A percentile compares a stretch with the other conserved stretches of the same genome.
These are phyloP conservation scores for Bambusicola thoracicus DNA, from an alignment of 2,113 vertebrate genomes.

Conservation along the genomic window DNA sequence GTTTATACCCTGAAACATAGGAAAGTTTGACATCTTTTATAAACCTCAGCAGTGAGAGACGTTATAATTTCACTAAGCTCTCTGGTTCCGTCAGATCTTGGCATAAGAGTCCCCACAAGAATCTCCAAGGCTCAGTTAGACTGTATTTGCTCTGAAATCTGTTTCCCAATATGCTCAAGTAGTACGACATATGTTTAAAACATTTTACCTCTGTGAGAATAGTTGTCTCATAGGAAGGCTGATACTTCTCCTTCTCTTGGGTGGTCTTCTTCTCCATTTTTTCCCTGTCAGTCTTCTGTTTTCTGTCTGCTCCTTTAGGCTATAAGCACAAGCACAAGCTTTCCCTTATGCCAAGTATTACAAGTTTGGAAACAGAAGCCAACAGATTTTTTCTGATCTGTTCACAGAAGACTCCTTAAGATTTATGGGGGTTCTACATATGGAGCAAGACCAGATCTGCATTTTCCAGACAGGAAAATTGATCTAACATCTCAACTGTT, in stretches of 20 bases:
- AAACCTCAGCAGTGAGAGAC: background rate
- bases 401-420: constrained; percentile 20
- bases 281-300: constrained; percentile 94
- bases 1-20: background rate
- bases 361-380: constrained; percentile 7
- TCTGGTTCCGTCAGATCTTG: background rate
- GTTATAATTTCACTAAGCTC: background rate
- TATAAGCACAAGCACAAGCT: constrained; percentile 72
- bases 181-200: background rate
- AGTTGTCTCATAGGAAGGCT: constrained; percentile 89
- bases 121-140: background rate
- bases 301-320: constrained; percentile 97
- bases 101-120: background rate
- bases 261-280: constrained; percentile 91
- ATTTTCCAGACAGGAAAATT: background rate
- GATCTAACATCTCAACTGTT: background rate
- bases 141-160: background rate
- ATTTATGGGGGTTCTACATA: background rate
- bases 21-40: background rate
- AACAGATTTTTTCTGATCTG: background rate
- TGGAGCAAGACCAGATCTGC: background rate
- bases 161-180: background rate
- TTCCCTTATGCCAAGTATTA: constrained; percentile 35
- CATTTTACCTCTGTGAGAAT: constrained; percentile 88
- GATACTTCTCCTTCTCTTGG: constrained; percentile 94